Evolutionary conservation across 2,888 invertebrate species (phyloP), one percentile per base, ranked within the genome.

Genomic region (Plemyria rubiginata): DNA sequence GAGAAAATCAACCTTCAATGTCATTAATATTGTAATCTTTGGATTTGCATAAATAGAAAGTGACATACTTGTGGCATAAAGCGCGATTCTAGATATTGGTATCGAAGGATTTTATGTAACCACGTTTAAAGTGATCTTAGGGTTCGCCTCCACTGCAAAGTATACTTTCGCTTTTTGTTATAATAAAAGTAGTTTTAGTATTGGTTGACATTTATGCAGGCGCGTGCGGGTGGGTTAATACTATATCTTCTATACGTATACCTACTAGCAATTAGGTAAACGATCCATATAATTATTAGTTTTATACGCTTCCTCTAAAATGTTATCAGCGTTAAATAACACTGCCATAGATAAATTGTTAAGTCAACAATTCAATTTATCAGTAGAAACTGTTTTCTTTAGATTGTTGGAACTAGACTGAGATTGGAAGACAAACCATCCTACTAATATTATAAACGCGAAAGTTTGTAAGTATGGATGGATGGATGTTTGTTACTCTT

Each of bases 1-100:
- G 51, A 51, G 51, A 51, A 58, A 51, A 51, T n/a, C 2, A 29
- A 45, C 36, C 15, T 54, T 16, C n/a, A 63, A 45, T 66, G 68
- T 54, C 63, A 67, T 62, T 70, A 61, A 62, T 61, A 51, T 60
- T 45, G 13, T 29, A 54, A 40, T 41, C 48, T 49, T 29, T 65
- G 67, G 71, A 68, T 73, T 69, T 67, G 68, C 69, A 71, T 66
- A 41, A 61, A 63, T 76, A 69, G 73, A 75, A 73, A 77, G 74
- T 64, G n/a, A n/a, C n/a, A n/a, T n/a, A n/a, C n/a, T n/a, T n/a
- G n/a, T n/a, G 63, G 61, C 60, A 72, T 74, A 68, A 68, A 70
- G 60, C 68, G 71, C 65, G 63, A 71, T 62, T 71, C 70, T 67
- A 73, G 63, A 60, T 71, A 68, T 75, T 72, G 73, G 70, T 73